Percentiles rank a stretch among this genome's conserved stretches.
Evolutionary conservation across 2,888 invertebrate species (phyloP).

Genomic region (Drosophila histrio): DNA sequence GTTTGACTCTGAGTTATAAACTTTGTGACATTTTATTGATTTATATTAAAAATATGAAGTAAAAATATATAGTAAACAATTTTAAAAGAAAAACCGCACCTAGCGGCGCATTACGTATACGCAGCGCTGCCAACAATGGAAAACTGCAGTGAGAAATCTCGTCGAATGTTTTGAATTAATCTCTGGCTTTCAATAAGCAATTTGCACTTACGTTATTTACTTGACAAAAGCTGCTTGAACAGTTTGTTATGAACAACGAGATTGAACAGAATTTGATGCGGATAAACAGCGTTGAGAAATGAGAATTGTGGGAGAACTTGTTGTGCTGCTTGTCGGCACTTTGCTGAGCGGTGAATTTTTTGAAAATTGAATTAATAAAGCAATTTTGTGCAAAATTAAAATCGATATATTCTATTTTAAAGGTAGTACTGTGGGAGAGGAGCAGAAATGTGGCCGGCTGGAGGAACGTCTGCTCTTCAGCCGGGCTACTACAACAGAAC

Average conservation of each 20-base stretch:
- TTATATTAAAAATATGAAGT: no score
- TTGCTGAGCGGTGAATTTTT: constrained; percentile 38
- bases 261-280: constrained; percentile 16
- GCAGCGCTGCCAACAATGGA: constrained; percentile 1
- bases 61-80: no score
- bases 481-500: constrained; percentile 23
- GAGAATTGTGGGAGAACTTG: constrained; percentile 33
- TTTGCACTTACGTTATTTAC: not conserved
- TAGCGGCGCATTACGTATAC: constrained; percentile 21
- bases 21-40: no score
- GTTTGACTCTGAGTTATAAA: no score
- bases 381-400: not conserved
- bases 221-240: not conserved
- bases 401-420: not conserved
- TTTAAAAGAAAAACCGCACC: no score
- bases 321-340: constrained; percentile 25
- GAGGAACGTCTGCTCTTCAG: constrained; percentile 50
- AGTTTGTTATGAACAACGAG: constrained; percentile 32
- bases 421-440: not conserved
- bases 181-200: not conserved
- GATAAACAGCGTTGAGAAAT: constrained; percentile 20
- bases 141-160: not conserved
- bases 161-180: not conserved
- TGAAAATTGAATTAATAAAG: not conserved
- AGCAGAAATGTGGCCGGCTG: constrained; percentile 41